Evolutionary conservation across 2,113 vertebrate genomes (phyloP).

Genomic region (Fukomys damarensis): DNA sequence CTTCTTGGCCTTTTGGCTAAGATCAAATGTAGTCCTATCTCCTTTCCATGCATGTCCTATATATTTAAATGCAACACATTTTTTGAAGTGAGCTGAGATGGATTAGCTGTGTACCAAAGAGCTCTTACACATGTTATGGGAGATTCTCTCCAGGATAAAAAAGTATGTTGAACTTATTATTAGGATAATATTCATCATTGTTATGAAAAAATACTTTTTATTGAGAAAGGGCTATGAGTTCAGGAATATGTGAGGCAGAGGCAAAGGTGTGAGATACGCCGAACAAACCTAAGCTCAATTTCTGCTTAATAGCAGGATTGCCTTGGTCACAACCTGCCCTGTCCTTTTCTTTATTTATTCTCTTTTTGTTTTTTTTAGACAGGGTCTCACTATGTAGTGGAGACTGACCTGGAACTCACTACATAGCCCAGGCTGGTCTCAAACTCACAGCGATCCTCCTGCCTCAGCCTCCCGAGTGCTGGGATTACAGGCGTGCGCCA

Average conservation of each 20-base stretch:
- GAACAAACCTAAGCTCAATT: background rate
- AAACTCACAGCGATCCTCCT: too few relatives aligned
- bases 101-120: constrained; percentile 58
- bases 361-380: too few relatives aligned
- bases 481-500: too few relatives aligned
- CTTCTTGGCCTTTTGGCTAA: too few relatives aligned
- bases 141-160: background rate
- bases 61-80: constrained; percentile 77
- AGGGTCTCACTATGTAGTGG: too few relatives aligned
- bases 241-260: background rate
- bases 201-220: background rate
- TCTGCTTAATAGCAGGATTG: background rate
- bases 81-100: constrained; percentile 67
- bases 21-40: too few relatives aligned
- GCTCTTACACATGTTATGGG: constrained; percentile 68
- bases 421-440: too few relatives aligned
- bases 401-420: too few relatives aligned
- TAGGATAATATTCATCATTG: background rate
- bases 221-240: background rate
- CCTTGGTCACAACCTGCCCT: background rate
- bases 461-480: too few relatives aligned
- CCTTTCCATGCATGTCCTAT: constrained; percentile 65
- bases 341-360: too few relatives aligned
- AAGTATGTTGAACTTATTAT: background rate
- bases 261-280: background rate